Conservation (phyloP, 2,113 vertebrate species). For the Apus apus region DNA sequence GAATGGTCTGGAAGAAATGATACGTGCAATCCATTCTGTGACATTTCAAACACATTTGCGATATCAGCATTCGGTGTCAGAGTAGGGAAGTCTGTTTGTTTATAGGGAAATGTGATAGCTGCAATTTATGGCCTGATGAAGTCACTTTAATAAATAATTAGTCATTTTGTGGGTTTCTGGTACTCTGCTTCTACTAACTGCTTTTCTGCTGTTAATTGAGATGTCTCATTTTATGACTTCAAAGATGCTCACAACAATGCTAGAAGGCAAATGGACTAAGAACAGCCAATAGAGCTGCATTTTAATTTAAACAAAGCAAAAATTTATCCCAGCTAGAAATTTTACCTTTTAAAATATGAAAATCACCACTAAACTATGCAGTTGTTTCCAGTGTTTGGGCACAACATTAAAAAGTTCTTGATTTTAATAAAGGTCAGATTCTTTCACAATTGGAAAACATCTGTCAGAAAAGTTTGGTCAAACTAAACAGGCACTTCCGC, state of each 20-base stretch:
- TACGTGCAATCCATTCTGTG: background rate
- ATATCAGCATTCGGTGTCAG: background rate
- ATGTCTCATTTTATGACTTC: background rate
- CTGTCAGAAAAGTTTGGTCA: constrained; percentile 47
- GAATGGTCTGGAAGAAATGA: background rate
- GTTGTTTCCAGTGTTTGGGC: constrained; percentile 47
- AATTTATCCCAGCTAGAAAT: constrained; percentile 34
- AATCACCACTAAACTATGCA: background rate
- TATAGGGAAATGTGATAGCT: background rate
- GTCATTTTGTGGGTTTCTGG: background rate
- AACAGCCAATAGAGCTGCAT: background rate
- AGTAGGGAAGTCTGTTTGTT: background rate
- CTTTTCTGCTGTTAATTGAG: constrained; percentile 3
- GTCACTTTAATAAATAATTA: constrained; percentile 8
- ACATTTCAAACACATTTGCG: background rate
- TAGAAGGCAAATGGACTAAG: background rate
- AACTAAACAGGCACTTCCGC: background rate
- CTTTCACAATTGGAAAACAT: constrained; percentile 64
- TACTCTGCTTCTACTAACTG: background rate
- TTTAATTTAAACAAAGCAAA: constrained; percentile 23
- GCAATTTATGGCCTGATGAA: constrained; percentile 15
- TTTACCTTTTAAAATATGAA: constrained; percentile 32
- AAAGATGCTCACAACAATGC: background rate
- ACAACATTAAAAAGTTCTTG: constrained; percentile 54
- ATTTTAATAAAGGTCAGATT: constrained; percentile 69